These are phyloP conservation scores for Caenorhabditis latens DNA, from an alignment of 1,140 invertebrate species.

Conservation along the genomic window DNA sequence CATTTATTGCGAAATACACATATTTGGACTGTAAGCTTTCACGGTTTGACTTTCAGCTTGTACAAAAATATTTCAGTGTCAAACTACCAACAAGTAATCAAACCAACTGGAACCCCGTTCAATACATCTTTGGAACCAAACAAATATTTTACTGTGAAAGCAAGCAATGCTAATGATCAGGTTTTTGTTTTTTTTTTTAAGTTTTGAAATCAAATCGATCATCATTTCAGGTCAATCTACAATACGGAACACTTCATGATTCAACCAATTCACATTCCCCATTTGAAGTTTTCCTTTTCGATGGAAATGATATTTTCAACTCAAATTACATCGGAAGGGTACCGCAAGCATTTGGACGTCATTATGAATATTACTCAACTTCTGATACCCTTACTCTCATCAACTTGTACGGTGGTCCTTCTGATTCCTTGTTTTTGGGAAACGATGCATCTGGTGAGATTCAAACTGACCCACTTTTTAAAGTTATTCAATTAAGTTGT, in stretches of 20 bases:
- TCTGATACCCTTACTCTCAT: neutral
- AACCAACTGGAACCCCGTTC: neutral
- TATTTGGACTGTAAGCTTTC: slow-evolving; percentile 6
- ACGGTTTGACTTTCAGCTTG: neutral
- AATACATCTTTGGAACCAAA: neutral
- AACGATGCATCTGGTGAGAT: slow-evolving; percentile 10
- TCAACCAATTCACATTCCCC: neutral
- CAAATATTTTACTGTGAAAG: slow-evolving; percentile 12
- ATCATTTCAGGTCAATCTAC: neutral
- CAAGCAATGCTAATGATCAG: neutral
- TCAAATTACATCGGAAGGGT: neutral
- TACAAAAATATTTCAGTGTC: neutral
- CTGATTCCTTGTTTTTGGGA: slow-evolving; percentile 12
- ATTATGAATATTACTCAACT: neutral
- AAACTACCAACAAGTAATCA: neutral
- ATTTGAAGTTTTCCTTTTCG: neutral
- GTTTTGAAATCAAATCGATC: neutral
- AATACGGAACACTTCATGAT: neutral
- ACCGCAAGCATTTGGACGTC: neutral
- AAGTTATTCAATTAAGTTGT: neutral
- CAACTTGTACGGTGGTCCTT: neutral
- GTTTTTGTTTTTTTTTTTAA: neutral
- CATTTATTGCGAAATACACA: neutral
- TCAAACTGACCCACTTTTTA: too few relatives aligned
- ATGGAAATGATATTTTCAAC: neutral